Percentiles rank a stretch among this genome's conserved stretches.
phyloP scores from a whole-genome alignment of 2,888 invertebrate genomes.

The Chymomyza procnemis region DNA sequence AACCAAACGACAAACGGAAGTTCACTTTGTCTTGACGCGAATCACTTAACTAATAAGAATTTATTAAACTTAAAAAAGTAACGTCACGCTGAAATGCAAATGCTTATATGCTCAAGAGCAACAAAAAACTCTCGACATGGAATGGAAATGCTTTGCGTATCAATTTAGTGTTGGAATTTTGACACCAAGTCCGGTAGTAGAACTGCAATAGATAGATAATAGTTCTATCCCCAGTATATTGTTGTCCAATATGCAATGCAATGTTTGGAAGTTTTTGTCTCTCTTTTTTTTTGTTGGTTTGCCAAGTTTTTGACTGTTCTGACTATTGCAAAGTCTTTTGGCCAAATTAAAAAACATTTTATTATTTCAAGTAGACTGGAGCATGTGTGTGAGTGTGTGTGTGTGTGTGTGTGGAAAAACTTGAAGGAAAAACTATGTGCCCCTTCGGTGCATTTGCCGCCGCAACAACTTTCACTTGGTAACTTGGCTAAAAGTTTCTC shows the following conservation, averaged over 20 bases:
- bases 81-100: no score
- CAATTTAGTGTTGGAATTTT: no score
- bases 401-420: constrained; percentile 10
- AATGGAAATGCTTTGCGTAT: no score
- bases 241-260: constrained; percentile 31
- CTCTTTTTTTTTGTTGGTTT: no score
- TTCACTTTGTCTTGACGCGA: no score
- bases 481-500: constrained; percentile 49
- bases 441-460: background rate
- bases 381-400: constrained; percentile 7
- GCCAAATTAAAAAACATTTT: constrained; percentile 70
- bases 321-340: constrained; percentile 67
- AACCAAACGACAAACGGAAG: no score
- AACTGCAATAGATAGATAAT: background rate
- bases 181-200: no score
- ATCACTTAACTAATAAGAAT: no score
- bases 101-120: no score
- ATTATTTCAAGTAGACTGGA: constrained; percentile 46
- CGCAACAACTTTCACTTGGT: constrained; percentile 44
- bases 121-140: no score
- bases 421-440: background rate
- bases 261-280: constrained; percentile 22
- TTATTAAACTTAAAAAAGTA: no score
- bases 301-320: constrained; percentile 35
- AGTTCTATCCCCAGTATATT: constrained; percentile 1